These are phyloP conservation scores for Greenwoodochromis staneri DNA, from an alignment of 2,113 vertebrate species.

Conservation along the genomic window DNA sequence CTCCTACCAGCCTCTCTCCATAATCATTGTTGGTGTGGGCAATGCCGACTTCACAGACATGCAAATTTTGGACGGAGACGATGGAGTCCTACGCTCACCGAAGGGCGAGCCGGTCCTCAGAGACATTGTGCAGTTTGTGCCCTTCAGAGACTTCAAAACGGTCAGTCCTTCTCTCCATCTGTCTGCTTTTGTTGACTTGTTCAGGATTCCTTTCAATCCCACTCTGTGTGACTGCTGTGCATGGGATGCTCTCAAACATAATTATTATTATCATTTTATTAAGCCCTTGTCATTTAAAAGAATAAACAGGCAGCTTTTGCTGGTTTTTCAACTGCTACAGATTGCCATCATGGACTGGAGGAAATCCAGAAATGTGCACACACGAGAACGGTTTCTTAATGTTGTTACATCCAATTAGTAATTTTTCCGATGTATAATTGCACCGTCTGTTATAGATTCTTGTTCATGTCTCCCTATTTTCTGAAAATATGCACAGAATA, in stretches of 20 bases:
- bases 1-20: conserved; percentile 91
- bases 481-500: not conserved
- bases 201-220: not conserved
- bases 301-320: conserved; percentile 10
- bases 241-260: not conserved
- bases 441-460: not conserved
- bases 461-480: not conserved
- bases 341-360: conserved; percentile 11
- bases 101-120: conserved; percentile 85
- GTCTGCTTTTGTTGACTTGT: not conserved
- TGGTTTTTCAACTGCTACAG: conserved; percentile 22
- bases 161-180: conserved; percentile 71
- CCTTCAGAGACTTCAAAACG: conserved; percentile 93
- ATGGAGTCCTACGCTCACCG: conserved; percentile 83
- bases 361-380: not conserved
- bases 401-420: not conserved
- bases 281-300: not conserved
- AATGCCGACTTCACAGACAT: conserved; percentile 95
- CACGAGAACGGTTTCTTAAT: not conserved
- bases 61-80: conserved; percentile 90
- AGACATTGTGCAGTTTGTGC: conserved; percentile 93
- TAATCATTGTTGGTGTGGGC: conserved; percentile 92
- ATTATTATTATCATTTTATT: not conserved
- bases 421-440: not conserved
- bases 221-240: not conserved